These are phyloP conservation scores for Bombus fervidus DNA, from an alignment of 1,140 invertebrate species.

Conservation along the genomic window DNA sequence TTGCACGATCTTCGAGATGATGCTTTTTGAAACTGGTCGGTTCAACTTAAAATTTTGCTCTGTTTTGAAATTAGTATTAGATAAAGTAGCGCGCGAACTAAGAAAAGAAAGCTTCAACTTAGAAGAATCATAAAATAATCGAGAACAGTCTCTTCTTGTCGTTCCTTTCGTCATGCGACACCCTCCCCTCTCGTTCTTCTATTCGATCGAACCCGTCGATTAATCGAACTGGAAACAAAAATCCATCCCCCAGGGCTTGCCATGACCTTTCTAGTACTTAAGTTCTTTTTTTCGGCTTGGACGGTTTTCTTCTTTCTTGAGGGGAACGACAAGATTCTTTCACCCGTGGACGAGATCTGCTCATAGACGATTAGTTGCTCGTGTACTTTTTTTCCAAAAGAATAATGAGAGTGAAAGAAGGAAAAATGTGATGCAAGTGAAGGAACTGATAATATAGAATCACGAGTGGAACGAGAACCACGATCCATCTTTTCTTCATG, in stretches of 20 bases:
- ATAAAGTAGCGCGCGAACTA: not conserved
- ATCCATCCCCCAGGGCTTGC: conserved; percentile 24
- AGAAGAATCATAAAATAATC: not conserved
- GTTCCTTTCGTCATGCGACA: not conserved
- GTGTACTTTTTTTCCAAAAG: not conserved
- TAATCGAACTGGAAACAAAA: not conserved
- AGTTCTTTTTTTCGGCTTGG: conserved; percentile 13
- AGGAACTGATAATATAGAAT: not conserved
- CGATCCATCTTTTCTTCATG: not conserved
- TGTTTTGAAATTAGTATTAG: not conserved
- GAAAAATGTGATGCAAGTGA: not conserved
- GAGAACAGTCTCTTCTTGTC: not conserved
- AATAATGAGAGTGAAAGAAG: not conserved
- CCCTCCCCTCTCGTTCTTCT: not conserved
- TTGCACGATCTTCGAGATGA: not conserved
- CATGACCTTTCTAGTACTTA: conserved; percentile 52
- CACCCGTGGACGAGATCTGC: not conserved
- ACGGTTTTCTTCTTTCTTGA: not conserved
- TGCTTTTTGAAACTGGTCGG: too few relatives aligned
- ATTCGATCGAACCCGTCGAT: not conserved
- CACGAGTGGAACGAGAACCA: conserved; percentile 13
- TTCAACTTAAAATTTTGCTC: too few relatives aligned
- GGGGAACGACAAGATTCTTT: not conserved
- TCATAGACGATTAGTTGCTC: conserved; percentile 29
- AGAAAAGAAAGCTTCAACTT: not conserved